A percentile compares a stretch with the other conserved stretches of the same genome.
phyloP scores from a whole-genome alignment of 1,140 invertebrate species.

The Bombus cullumanus region DNA sequence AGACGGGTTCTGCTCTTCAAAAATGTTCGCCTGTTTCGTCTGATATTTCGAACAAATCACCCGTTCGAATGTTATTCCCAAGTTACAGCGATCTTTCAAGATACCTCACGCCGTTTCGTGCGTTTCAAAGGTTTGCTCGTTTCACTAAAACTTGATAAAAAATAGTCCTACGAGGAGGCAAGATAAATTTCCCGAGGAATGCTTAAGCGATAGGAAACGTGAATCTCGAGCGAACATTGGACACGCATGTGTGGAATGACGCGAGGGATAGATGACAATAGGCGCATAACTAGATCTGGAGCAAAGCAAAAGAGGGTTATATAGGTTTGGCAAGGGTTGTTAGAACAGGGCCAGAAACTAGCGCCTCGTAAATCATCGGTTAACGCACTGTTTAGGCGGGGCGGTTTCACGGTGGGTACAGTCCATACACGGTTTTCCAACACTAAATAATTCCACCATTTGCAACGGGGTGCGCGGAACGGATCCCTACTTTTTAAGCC shows the following conservation, averaged over 20 bases:
- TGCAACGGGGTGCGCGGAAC: slow-evolving; percentile 66
- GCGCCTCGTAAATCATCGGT: slow-evolving; percentile 81
- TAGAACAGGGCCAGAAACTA: slow-evolving; percentile 39
- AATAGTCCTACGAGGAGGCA: too few species aligned
- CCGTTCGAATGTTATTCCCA: too few species aligned
- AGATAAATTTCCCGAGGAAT: too few species aligned
- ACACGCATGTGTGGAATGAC: slow-evolving; percentile 29
- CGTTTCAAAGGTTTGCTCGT: too few species aligned
- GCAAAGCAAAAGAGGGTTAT: slow-evolving; percentile 62
- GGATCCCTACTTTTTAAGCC: slow-evolving; percentile 34
- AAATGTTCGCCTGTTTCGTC: too few species aligned
- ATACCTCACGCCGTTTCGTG: too few species aligned
- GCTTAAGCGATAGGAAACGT: too few species aligned
- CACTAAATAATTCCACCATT: slow-evolving; percentile 82
- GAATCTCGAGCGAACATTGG: too few species aligned
- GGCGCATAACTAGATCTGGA: slow-evolving; percentile 69
- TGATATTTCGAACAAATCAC: too few species aligned
- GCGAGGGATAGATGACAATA: slow-evolving; percentile 55
- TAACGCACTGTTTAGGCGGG: slow-evolving; percentile 83
- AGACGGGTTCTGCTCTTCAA: too few species aligned
- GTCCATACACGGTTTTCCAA: slow-evolving; percentile 76
- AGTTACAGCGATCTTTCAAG: too few species aligned
- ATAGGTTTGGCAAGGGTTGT: slow-evolving; percentile 56
- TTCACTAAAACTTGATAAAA: too few species aligned
- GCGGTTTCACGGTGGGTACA: slow-evolving; percentile 83